These are phyloP conservation scores for Pseudoatta argentina DNA, from an alignment of 1,140 invertebrate genomes.

Conservation along the genomic window DNA sequence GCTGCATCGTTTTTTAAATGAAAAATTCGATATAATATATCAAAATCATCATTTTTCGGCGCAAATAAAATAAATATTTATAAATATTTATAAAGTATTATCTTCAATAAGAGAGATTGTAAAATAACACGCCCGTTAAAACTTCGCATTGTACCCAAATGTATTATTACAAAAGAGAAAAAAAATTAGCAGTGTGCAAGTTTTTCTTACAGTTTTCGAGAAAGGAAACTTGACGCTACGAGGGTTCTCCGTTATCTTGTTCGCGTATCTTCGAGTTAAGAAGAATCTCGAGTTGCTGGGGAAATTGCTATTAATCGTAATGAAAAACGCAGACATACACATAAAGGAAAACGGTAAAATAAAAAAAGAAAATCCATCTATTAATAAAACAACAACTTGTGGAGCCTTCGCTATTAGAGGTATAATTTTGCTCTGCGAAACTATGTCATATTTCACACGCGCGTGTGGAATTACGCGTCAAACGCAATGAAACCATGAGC, in stretches of 20 bases:
- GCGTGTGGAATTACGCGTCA: not conserved
- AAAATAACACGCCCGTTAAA: conserved; percentile 25
- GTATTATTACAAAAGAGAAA: conserved; percentile 18
- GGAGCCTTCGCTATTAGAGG: not conserved
- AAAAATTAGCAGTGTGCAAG: conserved; percentile 11
- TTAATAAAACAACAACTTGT: not conserved
- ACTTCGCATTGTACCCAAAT: not conserved
- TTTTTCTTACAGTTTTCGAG: conserved; percentile 6
- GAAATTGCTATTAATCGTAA: conserved; percentile 49
- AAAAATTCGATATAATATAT: not conserved
- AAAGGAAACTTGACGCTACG: conserved; percentile 21
- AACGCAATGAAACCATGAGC: conserved; percentile 21
- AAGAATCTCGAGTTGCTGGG: conserved; percentile 39
- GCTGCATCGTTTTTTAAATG: not conserved
- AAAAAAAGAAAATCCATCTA: not conserved
- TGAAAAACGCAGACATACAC: conserved; percentile 11
- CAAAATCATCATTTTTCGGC: not conserved
- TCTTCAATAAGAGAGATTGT: not conserved
- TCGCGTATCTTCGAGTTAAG: conserved; percentile 38
- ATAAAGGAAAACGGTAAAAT: not conserved
- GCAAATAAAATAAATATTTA: not conserved
- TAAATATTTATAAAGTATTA: not conserved
- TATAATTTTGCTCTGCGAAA: not conserved
- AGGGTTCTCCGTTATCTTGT: conserved; percentile 22
- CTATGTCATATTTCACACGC: not conserved